Percentiles rank a stretch among this genome's conserved stretches.
These are phyloP conservation scores for Protodeltote pygarga DNA, from an alignment of 2,888 invertebrate genomes.

Conservation along the genomic window DNA sequence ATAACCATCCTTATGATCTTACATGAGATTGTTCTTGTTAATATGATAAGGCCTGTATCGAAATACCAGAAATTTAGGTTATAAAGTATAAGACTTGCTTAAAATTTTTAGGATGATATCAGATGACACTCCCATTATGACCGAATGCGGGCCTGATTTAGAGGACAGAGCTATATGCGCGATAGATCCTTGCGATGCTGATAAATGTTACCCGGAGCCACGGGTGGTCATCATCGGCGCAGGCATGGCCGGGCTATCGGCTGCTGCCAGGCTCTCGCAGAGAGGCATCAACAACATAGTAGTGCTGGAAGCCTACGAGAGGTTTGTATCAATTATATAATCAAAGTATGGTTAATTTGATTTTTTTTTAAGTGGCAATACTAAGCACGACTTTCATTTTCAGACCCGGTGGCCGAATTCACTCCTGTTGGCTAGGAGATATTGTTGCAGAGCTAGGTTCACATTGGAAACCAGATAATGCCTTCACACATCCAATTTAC, in stretches of 20 bases:
- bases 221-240: slow-evolving; percentile 92
- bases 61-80: too few relatives aligned
- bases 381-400: slow-evolving; percentile 40
- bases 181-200: slow-evolving; percentile 66
- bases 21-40: too few relatives aligned
- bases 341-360: background rate
- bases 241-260: slow-evolving; percentile 93
- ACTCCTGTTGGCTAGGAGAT: slow-evolving; percentile 92
- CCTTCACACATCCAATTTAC: slow-evolving; percentile 86
- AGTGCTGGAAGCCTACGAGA: slow-evolving; percentile 92
- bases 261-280: slow-evolving; percentile 90
- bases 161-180: slow-evolving; percentile 71
- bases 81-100: slow-evolving; percentile 7
- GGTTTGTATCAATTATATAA: slow-evolving; percentile 78
- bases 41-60: too few relatives aligned
- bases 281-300: slow-evolving; percentile 90
- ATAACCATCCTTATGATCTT: too few relatives aligned
- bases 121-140: slow-evolving; percentile 53
- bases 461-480: slow-evolving; percentile 88
- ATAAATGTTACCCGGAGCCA: slow-evolving; percentile 82
- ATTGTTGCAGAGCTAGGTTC: slow-evolving; percentile 92
- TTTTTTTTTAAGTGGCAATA: background rate
- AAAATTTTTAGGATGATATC: slow-evolving; percentile 54
- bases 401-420: slow-evolving; percentile 92
- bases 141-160: slow-evolving; percentile 68